These are phyloP conservation scores for Zaprionus davidi DNA, from an alignment of 1,140 invertebrate genomes.

Conservation along the genomic window DNA sequence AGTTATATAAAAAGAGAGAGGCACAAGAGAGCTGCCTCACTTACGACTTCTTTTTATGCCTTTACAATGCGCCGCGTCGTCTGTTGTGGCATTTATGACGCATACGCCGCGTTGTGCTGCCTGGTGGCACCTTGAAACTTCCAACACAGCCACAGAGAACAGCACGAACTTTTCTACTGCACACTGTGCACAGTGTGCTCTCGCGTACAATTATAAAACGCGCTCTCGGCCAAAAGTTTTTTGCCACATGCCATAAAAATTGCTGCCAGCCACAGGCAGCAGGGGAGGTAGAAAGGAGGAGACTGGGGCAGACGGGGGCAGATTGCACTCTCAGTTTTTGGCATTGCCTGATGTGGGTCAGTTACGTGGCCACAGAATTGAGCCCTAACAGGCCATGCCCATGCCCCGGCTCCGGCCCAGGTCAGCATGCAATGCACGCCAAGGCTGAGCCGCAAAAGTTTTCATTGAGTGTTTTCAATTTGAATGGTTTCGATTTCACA, in stretches of 20 bases:
- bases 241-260: slow-evolving; percentile 64
- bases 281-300: background rate
- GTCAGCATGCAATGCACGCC: slow-evolving; percentile 66
- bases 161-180: slow-evolving; percentile 47
- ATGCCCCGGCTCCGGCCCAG: slow-evolving; percentile 17
- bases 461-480: slow-evolving; percentile 76
- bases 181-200: slow-evolving; percentile 21
- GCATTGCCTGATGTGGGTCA: slow-evolving; percentile 66
- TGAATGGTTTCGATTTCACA: slow-evolving; percentile 78
- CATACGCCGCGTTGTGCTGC: slow-evolving; percentile 63
- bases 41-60: background rate
- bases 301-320: background rate
- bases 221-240: slow-evolving; percentile 50
- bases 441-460: slow-evolving; percentile 69
- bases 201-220: slow-evolving; percentile 74
- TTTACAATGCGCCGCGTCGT: background rate
- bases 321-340: slow-evolving; percentile 9
- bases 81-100: slow-evolving; percentile 68
- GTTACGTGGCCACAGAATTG: slow-evolving; percentile 58
- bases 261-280: slow-evolving; percentile 45
- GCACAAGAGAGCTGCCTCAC: background rate
- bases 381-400: background rate
- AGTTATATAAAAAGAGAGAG: background rate
- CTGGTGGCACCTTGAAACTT: slow-evolving; percentile 66
- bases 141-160: slow-evolving; percentile 16